Evolutionary conservation across 1,140 invertebrate species (phyloP), one percentile per base, ranked within the genome.

Genomic region (Steinernema feltiae): DNA sequence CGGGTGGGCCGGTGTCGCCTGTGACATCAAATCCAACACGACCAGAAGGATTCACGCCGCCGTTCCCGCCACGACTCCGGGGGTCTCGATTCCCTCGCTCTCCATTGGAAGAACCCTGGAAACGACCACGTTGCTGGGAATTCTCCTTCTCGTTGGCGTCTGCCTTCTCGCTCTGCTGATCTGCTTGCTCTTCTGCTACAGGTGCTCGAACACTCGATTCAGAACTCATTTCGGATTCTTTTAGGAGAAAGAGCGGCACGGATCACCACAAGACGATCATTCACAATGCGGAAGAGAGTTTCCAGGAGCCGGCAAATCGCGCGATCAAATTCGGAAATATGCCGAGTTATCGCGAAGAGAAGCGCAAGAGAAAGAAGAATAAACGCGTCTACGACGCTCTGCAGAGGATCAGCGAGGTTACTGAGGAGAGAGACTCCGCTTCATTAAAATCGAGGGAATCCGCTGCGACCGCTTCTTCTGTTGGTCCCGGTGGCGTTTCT

Each of bases 1-100:
- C 71, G 94, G 94, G 70, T 98, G 93, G 93, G 91, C 90, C 32
- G 94, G 94, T 29, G 87, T 90, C 1, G 94, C 97, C 88, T 98
- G 95, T 88, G 94, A 93, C 48, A 73, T 79, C 27, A 76, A 81
- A 29, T 74, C 80, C 7, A 83, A 83, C 48, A 77, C 53, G 24
- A 69, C 74, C 29, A 41, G 80, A 71, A 77, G 82, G 53, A 75
- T 75, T 15, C 17, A 71, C 63, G 69, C 75, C n/a, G n/a, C n/a
- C 35, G 72, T 78, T 71, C 32, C 48, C 12, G 21, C 71, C 17
- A 3, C 41, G 7, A 63, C 30, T 32, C 29, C 63, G 0, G 48
- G 48, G 24, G 35, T 76, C 12, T 72, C 82, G 27, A 75, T 80
- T 2, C 82, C 81, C 7, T 70, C 77, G 24, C 69, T 83, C 0